Percentiles rank a stretch among this genome's conserved stretches.
Evolutionary conservation across 2,797 vertebrate species (phyloP).

Genomic region (Phoeniculus purpureus): DNA sequence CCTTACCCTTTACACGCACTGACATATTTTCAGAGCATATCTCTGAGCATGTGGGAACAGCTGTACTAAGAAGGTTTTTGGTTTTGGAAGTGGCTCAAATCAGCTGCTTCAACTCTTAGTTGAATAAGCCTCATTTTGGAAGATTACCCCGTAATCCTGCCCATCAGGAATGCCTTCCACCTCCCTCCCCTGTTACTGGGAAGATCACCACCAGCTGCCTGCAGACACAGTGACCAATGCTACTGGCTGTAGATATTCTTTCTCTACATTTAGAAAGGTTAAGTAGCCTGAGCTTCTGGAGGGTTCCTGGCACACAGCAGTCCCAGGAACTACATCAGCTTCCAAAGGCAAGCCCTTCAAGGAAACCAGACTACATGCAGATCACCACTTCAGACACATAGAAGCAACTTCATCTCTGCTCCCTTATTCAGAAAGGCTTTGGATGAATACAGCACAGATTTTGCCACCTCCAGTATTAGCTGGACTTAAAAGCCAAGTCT

Average conservation of each 20-base stretch:
- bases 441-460: neutral
- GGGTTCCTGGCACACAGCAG: neutral
- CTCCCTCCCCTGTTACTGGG: neutral
- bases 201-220: neutral
- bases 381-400: neutral
- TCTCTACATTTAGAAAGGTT: neutral
- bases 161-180: neutral
- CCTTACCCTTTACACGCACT: neutral
- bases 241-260: neutral
- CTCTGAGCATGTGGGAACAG: neutral
- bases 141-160: slow-evolving; percentile 37
- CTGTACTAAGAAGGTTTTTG: neutral
- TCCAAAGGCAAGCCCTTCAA: neutral
- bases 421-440: neutral
- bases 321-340: neutral
- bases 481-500: neutral
- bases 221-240: neutral
- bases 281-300: neutral
- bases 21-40: neutral
- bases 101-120: neutral
- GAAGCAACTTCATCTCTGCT: neutral
- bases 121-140: slow-evolving; percentile 29
- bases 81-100: neutral
- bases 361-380: neutral
- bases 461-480: neutral